phyloP scores from a whole-genome alignment of 1,140 invertebrate species.

The Papilio aristodemus region DNA sequence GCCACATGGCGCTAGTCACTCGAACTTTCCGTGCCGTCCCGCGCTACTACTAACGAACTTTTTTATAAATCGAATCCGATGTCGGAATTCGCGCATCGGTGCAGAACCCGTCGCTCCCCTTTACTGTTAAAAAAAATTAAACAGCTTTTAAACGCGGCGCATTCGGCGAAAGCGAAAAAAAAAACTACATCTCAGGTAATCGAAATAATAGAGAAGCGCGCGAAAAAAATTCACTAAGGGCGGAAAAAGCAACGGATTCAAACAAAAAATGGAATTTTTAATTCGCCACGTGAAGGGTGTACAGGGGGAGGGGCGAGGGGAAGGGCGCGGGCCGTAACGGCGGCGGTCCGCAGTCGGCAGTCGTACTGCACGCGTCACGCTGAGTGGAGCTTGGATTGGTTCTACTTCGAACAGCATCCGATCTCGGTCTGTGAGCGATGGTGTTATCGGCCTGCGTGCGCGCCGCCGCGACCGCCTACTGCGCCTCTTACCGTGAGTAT shows the following conservation, averaged over 20 bases:
- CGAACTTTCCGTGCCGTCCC: constrained; percentile 16
- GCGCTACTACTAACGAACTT: constrained; percentile 49
- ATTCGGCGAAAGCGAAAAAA: constrained; percentile 54
- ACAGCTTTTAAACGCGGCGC: constrained; percentile 75
- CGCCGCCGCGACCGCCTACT: constrained; percentile 62
- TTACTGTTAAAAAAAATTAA: constrained; percentile 73
- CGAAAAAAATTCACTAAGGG: constrained; percentile 78
- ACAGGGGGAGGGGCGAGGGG: constrained; percentile 34
- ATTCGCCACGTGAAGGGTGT: constrained; percentile 53
- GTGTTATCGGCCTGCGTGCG: constrained; percentile 71
- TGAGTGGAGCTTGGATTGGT: constrained; percentile 31
- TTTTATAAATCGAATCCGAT: constrained; percentile 66
- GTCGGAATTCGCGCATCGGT: constrained; percentile 77
- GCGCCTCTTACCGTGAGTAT: constrained; percentile 68
- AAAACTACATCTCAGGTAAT: constrained; percentile 77
- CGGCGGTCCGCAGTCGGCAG: constrained; percentile 32
- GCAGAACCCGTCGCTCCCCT: constrained; percentile 69
- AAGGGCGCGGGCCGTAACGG: constrained; percentile 39
- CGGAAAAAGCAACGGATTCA: constrained; percentile 78
- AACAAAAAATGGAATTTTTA: constrained; percentile 74
- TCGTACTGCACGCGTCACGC: constrained; percentile 39
- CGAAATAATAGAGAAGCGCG: constrained; percentile 73
- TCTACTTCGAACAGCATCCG: background rate
- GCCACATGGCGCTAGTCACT: background rate
- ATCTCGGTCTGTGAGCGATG: constrained; percentile 45